Base-by-base conservation (phyloP, 2,113 vertebrate species). In the Bos javanicus region DNA sequence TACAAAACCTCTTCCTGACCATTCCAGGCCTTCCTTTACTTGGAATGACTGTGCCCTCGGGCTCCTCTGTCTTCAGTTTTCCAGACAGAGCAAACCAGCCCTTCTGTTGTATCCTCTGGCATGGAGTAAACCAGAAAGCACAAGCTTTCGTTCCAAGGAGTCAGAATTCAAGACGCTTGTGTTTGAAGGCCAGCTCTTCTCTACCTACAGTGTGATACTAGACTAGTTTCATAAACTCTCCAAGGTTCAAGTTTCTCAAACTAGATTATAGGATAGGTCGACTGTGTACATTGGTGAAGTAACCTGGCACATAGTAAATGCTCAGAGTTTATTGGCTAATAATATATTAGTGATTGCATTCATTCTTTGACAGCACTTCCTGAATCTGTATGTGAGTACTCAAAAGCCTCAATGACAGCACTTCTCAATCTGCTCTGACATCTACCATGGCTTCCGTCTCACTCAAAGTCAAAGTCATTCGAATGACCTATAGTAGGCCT, bases 171-270 rank as follows among this genome's bases (percentile, higher is more conserved):
- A 59, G 46, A 36, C 0, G 15, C 39, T 76, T 43, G 14, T 15
- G 17, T 52, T 46, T 33, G 74, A 93, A 84, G 64, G 15, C 30
- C n/a, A 93, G 25, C 5, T 81, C 48, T 39, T 15, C 36, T 50
- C 11, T 14, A 2, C 28, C 17, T 52, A 7, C 2, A 52, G 4
- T 33, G n/a, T 39, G 6, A n/a, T 50, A 26, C 1, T 33, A 11
- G 30, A 74, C 1, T 28, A 15, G 30, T 74, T 39, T 13, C 25
- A 50, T 71, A 17, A 62, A 23, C 3, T n/a, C 25, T 36, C 14
- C 23, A 26, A 10, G n/a, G 8, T 60, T 76, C 13, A 39, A 1
- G 48, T 39, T 91, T 52, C 14, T 91, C 23, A 78, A 80, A 33
- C 19, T 25, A 30, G 85, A 86, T 30, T 10, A 23, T 1, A 19